Conservation (phyloP, 2,888 invertebrate genomes). For the Imbricaverruca yamaguchii region DNA sequence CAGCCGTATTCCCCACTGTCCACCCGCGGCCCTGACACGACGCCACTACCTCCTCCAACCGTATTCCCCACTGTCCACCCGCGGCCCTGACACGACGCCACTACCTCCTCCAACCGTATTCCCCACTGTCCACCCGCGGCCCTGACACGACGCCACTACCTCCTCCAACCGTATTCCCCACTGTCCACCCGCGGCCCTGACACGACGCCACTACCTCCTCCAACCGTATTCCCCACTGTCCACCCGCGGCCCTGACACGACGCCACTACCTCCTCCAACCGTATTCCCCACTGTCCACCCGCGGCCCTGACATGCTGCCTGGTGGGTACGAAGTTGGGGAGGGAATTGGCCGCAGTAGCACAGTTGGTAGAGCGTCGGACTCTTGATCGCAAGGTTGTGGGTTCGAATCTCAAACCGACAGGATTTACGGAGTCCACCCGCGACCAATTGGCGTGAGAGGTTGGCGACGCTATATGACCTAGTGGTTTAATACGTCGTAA, state of each 20-base stretch:
- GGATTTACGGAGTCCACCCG: too few relatives aligned
- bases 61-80: not conserved
- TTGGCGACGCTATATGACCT: too few relatives aligned
- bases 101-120: not conserved
- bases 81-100: not conserved
- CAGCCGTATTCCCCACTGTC: not conserved
- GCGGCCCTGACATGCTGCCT: conserved; percentile 22
- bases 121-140: not conserved
- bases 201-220: not conserved
- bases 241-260: not conserved
- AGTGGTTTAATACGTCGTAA: too few relatives aligned
- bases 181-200: not conserved
- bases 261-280: not conserved
- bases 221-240: not conserved
- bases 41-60: not conserved
- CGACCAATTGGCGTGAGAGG: too few relatives aligned
- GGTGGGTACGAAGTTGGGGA: too few relatives aligned
- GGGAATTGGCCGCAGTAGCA: too few relatives aligned
- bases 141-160: not conserved
- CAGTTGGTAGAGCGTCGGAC: too few relatives aligned
- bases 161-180: too few relatives aligned
- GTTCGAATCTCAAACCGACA: too few relatives aligned
- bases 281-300: not conserved
- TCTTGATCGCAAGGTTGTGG: too few relatives aligned
- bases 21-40: conserved; percentile 12